Base-by-base conservation (phyloP, 1,140 invertebrate genomes). In the Aphis gossypii region DNA sequence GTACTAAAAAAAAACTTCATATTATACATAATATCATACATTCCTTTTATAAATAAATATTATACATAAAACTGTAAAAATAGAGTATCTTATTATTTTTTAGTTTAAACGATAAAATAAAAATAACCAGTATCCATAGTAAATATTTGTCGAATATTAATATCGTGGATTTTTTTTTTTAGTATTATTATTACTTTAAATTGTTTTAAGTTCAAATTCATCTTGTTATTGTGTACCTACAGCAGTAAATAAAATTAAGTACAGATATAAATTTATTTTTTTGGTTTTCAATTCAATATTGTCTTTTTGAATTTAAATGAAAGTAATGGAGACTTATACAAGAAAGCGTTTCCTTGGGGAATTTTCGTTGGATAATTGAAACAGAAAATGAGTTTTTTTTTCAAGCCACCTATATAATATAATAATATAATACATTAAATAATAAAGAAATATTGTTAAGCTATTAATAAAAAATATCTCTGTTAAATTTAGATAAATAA, bases 291-390 rank as follows among this genome's bases (percentile, higher is more conserved):
- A 56, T 25, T 60, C 25, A 38, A 25, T 35, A 25, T 60, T 44
- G 25, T 90, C 21, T 41, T 44, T 14, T 90, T 60, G 25, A 90
- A 38, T 60, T 90, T 38, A 60, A 18, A 89, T 60, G 23, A 60
- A 60, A 90, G 20, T 54, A 90, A 90, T 44, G 14, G 23, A 38
- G 9, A 54, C 23, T 90, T 90, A 60, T 90, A 60, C 41, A 41
- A 60, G 18, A 60, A 60, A 90, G 23, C 38, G 25, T 44, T 60
- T 90, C 9, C 14, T 44, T 14, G 4, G 35, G 51, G 51, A 54
- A 54, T 54, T 56, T 89, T 14, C 35, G 88, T 89, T 60, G 30
- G 30, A 90, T 60, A 60, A 60, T 56, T 60, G 89, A 90, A 90
- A 60, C 21, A 41, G 18, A 90, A 90, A 44, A 90, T 60, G 35